phyloP scores from a whole-genome alignment of 1,140 invertebrate species.

The Aphis gossypii region DNA sequence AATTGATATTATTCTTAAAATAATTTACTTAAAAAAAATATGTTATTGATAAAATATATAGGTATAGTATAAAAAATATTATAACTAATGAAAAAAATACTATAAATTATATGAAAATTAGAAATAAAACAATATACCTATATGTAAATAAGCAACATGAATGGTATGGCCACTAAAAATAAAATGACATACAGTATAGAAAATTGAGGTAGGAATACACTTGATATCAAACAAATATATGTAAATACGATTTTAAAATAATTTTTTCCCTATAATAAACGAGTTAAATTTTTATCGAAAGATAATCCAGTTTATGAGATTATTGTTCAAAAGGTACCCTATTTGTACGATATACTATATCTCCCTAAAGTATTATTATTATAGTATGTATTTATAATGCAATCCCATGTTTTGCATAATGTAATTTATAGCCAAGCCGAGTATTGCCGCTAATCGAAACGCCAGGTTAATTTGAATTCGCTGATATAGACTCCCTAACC shows the following conservation, averaged over 20 bases:
- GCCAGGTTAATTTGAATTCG: constrained; percentile 40
- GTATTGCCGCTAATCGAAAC: constrained; percentile 21
- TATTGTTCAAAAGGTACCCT: background rate
- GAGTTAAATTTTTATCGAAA: constrained; percentile 28
- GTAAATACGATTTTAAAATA: background rate
- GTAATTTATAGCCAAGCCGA: constrained; percentile 30
- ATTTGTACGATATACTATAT: background rate
- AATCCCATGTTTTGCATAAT: constrained; percentile 31
- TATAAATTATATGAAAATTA: background rate
- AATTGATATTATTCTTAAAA: background rate
- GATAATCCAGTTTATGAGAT: background rate
- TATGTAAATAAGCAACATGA: background rate
- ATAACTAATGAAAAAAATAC: background rate
- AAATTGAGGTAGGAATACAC: background rate
- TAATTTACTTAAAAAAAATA: background rate
- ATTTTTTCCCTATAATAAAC: background rate
- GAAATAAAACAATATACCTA: background rate
- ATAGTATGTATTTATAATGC: constrained; percentile 28
- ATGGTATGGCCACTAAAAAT: background rate
- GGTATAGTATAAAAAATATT: too few species aligned
- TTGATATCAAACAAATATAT: background rate
- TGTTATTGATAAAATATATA: background rate
- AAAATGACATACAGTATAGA: background rate
- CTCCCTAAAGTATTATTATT: constrained; percentile 19
- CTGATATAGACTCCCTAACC: background rate